Evolutionary conservation across 2,797 vertebrate species (phyloP), one percentile per base, ranked within the genome.

Genomic region (Danio choprae): DNA sequence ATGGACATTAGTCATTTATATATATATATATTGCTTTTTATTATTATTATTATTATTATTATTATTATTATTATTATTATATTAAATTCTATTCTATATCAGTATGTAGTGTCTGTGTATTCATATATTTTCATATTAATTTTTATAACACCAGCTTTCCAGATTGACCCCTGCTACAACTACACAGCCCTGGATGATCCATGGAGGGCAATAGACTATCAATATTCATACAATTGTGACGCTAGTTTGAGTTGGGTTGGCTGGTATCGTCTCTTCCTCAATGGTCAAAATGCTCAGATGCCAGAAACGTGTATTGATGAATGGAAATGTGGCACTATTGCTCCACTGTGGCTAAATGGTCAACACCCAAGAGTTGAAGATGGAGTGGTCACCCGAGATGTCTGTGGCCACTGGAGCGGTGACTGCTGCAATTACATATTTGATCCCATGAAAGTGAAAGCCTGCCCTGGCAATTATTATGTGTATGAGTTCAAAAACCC

Each of bases 381-480:
- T 1, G 75, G 81, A 12, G 69, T 77, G 46, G 83, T 53, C n/a
- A 53, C 53, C 0, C 72, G 80, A 6, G 69, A 74, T 53, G 70
- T 80, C 59, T 80, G 78, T 18, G 50, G 50, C 38, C 48, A 74
- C 68, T 71, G 46, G 58, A 44, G 53, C 7, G 7, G 22, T 53
- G 16, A 74, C 59, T 80, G 78, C 60, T 80, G 78, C 60, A 55
- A 72, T 48, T 63, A 4, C 58, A 16, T 10, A 16, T 55, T 44
- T 29, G 41, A 5, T 55, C 46, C 78, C 18, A 73, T 80, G 20
- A 51, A 64, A 50, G 55, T 81, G 20, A 81, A 81, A 74, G 71
- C 79, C 5, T 81, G 79, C 6, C 79, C 79, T 36, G 79, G 62
- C n/a, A 51, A 59, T 48, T 81, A 81, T 38, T 81, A 81, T 43